phyloP scores from a whole-genome alignment of 2,113 vertebrate species.

The Coracopsis vasa region DNA sequence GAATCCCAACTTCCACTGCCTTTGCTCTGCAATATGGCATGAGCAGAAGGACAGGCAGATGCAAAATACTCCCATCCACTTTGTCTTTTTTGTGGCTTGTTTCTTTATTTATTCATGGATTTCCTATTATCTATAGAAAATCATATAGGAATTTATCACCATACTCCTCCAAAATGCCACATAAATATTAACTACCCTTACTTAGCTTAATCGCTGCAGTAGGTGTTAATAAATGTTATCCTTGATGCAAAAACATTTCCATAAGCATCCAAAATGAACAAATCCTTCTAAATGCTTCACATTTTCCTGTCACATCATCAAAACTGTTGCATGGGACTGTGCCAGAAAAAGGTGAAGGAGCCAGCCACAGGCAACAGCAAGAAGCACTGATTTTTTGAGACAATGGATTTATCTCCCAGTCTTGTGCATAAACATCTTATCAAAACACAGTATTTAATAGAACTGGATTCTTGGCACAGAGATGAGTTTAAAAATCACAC shows the following conservation, averaged over 20 bases:
- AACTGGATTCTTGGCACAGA: neutral
- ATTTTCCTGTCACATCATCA: neutral
- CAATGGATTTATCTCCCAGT: neutral
- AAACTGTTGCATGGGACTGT: neutral
- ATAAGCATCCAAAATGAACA: neutral
- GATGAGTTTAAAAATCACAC: neutral
- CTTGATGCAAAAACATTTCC: neutral
- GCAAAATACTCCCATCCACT: neutral
- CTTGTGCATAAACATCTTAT: neutral
- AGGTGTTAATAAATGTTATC: neutral
- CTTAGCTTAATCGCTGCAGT: neutral
- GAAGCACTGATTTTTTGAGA: neutral
- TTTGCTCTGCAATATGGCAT: neutral
- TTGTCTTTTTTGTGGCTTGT: neutral
- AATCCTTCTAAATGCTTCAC: neutral
- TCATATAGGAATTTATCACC: neutral
- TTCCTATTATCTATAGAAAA: neutral
- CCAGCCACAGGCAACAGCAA: neutral
- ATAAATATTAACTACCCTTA: neutral
- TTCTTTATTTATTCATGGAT: neutral
- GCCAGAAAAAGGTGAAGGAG: neutral
- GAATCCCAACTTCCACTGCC: neutral
- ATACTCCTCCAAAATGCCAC: neutral
- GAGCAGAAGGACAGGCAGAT: neutral
- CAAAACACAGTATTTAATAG: neutral